A percentile compares a stretch with the other conserved stretches of the same genome.
phyloP scores from a whole-genome alignment of 2,888 invertebrate species.

The Myopa testacea region DNA sequence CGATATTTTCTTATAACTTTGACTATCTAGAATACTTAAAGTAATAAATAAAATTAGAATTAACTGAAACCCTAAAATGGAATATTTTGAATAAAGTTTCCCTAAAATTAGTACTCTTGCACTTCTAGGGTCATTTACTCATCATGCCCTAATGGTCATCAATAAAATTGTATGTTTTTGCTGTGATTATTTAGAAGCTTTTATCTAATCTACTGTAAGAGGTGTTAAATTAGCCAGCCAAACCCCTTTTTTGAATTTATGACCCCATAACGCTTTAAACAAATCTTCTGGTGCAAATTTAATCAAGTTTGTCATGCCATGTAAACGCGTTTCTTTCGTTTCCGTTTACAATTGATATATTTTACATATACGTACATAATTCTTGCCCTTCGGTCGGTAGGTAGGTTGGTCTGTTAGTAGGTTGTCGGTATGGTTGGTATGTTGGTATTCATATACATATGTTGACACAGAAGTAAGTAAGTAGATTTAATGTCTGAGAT shows the following conservation, averaged over 20 bases:
- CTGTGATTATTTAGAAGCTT: background rate
- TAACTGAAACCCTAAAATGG: no score
- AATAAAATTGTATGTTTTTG: no score
- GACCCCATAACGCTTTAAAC: background rate
- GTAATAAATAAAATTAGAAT: no score
- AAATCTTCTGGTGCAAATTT: constrained; percentile 12
- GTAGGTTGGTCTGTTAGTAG: background rate
- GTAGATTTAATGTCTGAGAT: constrained; percentile 20
- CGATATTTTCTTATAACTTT: no score
- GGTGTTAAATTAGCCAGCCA: background rate
- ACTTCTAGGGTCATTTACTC: no score
- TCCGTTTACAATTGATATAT: background rate
- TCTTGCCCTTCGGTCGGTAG: background rate
- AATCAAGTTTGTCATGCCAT: constrained; percentile 4
- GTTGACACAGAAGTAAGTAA: background rate
- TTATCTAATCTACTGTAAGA: background rate
- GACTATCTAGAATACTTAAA: no score
- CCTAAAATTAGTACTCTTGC: no score
- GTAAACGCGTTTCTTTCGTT: background rate
- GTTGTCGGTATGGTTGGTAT: background rate
- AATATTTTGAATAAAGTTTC: no score
- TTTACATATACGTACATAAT: background rate
- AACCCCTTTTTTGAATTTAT: background rate
- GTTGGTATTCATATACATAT: background rate
- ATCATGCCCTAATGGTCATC: no score